These are phyloP conservation scores for Drosophila pegasa DNA, from an alignment of 2,888 invertebrate species.

Conservation along the genomic window DNA sequence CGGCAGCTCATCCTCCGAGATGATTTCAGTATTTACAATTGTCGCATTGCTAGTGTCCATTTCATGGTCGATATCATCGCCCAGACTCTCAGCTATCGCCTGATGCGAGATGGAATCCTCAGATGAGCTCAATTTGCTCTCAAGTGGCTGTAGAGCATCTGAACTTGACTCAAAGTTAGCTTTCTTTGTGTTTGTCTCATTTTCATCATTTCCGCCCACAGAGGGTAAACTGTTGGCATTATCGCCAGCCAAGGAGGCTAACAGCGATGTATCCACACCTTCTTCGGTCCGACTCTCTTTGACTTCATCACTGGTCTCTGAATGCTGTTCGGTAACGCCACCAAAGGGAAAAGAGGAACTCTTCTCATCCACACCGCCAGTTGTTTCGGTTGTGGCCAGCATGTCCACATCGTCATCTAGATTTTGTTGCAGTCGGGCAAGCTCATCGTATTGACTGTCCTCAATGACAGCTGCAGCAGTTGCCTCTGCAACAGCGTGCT, in stretches of 20 bases:
- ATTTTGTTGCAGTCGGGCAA: slow-evolving; percentile 55
- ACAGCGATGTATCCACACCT: slow-evolving; percentile 82
- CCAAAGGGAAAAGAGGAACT: slow-evolving; percentile 85
- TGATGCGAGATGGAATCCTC: slow-evolving; percentile 83
- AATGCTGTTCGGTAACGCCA: slow-evolving; percentile 73
- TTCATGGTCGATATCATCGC: slow-evolving; percentile 63
- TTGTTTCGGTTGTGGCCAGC: slow-evolving; percentile 51
- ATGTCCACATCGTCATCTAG: slow-evolving; percentile 78
- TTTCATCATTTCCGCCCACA: slow-evolving; percentile 82
- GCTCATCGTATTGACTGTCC: slow-evolving; percentile 48
- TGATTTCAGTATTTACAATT: slow-evolving; percentile 93
- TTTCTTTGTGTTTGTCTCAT: slow-evolving; percentile 68
- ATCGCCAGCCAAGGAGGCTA: slow-evolving; percentile 84
- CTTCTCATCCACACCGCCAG: slow-evolving; percentile 81
- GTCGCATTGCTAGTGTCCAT: slow-evolving; percentile 82
- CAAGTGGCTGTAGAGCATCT: slow-evolving; percentile 58
- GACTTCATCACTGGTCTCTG: slow-evolving; percentile 84
- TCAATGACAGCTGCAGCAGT: slow-evolving; percentile 25
- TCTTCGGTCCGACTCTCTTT: slow-evolving; percentile 76
- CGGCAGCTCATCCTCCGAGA: slow-evolving; percentile 93
- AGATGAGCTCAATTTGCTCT: slow-evolving; percentile 73
- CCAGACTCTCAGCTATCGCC: slow-evolving; percentile 81
- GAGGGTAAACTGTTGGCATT: slow-evolving; percentile 85
- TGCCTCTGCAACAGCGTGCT: slow-evolving; percentile 22
- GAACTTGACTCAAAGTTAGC: slow-evolving; percentile 73